phyloP scores from a whole-genome alignment of 23 tunicate genomes.

The Trididemnum clinides region DNA sequence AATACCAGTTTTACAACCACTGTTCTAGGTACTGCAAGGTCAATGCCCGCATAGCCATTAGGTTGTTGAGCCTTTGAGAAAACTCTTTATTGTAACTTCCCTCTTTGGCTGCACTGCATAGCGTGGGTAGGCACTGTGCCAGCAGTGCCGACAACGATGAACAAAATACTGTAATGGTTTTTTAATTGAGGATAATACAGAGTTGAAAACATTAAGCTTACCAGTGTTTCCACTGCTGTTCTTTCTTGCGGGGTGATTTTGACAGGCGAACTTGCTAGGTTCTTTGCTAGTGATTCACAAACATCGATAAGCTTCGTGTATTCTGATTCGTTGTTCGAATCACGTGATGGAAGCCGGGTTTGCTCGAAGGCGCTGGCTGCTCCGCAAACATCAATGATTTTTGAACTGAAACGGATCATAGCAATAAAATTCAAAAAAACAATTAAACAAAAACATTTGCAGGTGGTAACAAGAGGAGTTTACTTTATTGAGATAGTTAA shows the following conservation, averaged over 20 bases:
- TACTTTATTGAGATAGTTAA: too few species aligned
- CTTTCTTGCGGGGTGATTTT: constrained; percentile 60
- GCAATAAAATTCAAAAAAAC: not conserved
- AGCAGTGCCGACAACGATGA: too few species aligned
- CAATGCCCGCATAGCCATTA: too few species aligned
- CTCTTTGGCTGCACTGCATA: too few species aligned
- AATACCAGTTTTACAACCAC: too few species aligned
- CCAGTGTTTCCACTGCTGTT: constrained; percentile 66
- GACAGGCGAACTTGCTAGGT: constrained; percentile 34
- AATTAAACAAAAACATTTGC: not conserved
- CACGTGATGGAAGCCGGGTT: constrained; percentile 36
- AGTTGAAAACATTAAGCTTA: too few species aligned
- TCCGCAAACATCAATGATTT: constrained; percentile 67
- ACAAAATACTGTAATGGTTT: too few species aligned
- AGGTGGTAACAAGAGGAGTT: not conserved
- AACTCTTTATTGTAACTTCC: too few species aligned
- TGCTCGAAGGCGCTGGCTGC: constrained; percentile 70
- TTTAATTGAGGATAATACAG: too few species aligned
- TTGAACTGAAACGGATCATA: constrained; percentile 31
- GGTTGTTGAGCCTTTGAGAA: too few species aligned
- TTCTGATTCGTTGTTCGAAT: constrained; percentile 25
- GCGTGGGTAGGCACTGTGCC: too few species aligned
- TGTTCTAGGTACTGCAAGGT: too few species aligned
- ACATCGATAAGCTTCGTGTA: constrained; percentile 44
- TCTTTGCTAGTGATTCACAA: constrained; percentile 54